A percentile compares a stretch with the other conserved stretches of the same genome.
phyloP scores from a whole-genome alignment of 2,797 vertebrate species.

The Hoplostethus mediterraneus region DNA sequence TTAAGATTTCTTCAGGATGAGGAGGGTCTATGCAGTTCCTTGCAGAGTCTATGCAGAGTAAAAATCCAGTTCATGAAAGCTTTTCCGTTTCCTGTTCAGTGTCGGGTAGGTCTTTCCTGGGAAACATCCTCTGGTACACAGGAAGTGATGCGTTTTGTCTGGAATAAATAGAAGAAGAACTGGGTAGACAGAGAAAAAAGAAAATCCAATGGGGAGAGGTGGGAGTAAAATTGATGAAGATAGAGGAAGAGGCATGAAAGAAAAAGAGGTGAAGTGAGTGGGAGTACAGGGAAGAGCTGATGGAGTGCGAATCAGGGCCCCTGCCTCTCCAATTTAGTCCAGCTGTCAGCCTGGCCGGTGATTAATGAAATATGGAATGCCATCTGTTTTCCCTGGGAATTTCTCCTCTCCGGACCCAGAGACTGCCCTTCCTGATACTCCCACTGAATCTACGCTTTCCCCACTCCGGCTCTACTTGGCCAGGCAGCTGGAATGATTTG shows the following conservation, averaged over 20 bases:
- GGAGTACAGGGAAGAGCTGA: slow-evolving; percentile 31
- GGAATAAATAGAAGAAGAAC: no score
- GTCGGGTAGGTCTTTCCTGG: no score
- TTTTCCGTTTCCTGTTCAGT: no score
- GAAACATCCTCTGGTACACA: no score
- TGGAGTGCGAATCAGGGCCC: slow-evolving; percentile 39
- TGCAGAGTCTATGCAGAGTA: no score
- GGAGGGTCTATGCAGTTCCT: no score
- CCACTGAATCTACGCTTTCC: slow-evolving; percentile 13
- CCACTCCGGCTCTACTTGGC: not conserved
- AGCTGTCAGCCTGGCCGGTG: slow-evolving; percentile 59
- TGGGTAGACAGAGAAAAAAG: no score
- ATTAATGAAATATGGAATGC: slow-evolving; percentile 70
- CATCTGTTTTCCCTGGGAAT: slow-evolving; percentile 63
- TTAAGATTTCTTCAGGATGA: no score
- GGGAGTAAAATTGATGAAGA: slow-evolving; percentile 49
- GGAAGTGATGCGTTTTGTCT: no score
- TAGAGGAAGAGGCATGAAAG: slow-evolving; percentile 35
- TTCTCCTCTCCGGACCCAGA: slow-evolving; percentile 44
- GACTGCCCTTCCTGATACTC: slow-evolving; percentile 34
- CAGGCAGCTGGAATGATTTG: slow-evolving; percentile 23
- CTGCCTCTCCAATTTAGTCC: slow-evolving; percentile 64
- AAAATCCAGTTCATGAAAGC: no score
- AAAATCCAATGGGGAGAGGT: slow-evolving; percentile 2
- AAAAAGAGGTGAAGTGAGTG: slow-evolving; percentile 11